Conservation (phyloP, 2,113 vertebrate genomes). For the Callithrix jacchus region DNA sequence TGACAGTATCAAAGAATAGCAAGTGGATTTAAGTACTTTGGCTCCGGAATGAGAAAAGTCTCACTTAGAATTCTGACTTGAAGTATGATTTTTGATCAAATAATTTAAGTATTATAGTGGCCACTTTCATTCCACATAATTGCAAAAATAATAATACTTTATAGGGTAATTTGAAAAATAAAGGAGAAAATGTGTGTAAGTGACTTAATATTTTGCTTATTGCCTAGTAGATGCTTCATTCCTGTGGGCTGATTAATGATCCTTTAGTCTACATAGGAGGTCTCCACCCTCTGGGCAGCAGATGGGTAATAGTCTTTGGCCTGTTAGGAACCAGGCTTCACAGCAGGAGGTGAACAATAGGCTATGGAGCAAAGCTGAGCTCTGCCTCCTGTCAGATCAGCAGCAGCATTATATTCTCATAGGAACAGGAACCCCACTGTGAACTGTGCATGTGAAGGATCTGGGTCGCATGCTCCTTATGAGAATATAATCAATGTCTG, state of each 20-base stretch:
- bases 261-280: background rate
- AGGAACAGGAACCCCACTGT: too few species aligned
- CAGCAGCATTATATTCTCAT: too few species aligned
- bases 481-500: too few species aligned
- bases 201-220: background rate
- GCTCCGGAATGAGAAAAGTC: background rate
- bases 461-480: too few species aligned
- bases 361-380: background rate
- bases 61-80: background rate
- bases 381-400: too few species aligned
- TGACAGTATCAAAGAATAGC: background rate
- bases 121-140: background rate
- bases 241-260: background rate
- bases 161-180: background rate
- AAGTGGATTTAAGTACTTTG: background rate
- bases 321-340: background rate
- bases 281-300: background rate
- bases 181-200: background rate
- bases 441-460: too few species aligned
- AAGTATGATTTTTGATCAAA: background rate
- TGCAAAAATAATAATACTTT: background rate
- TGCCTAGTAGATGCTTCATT: background rate
- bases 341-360: background rate
- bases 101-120: background rate
- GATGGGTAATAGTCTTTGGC: background rate